Evolutionary conservation across 2,797 vertebrate species (phyloP).

Genomic region (Nothura maculosa): DNA sequence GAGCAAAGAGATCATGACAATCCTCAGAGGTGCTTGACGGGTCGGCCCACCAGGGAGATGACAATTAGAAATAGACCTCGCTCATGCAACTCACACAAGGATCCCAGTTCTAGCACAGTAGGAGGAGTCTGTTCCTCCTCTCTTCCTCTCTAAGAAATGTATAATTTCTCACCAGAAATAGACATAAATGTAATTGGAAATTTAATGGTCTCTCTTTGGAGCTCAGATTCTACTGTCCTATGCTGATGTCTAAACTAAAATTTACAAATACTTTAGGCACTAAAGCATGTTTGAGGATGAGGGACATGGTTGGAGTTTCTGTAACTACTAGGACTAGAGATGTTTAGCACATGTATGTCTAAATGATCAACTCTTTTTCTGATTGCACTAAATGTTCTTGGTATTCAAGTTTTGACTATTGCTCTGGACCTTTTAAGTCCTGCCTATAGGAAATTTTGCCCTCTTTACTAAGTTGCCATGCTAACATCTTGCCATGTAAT

Average conservation of each 20-base stretch:
- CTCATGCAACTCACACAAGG: background rate
- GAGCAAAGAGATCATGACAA: conserved; percentile 51
- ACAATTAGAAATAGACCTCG: conserved; percentile 25
- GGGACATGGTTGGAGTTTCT: background rate
- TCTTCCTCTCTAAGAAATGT: background rate
- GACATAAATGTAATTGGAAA: background rate
- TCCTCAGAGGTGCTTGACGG: background rate
- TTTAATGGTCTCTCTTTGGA: background rate
- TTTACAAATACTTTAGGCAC: background rate
- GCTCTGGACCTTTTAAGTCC: background rate
- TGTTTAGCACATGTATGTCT: background rate
- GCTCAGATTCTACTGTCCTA: background rate
- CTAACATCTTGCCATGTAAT: background rate
- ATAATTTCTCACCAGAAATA: background rate
- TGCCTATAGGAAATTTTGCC: background rate
- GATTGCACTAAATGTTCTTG: background rate
- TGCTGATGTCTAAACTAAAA: background rate
- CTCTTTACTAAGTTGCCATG: background rate
- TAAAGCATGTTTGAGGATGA: background rate
- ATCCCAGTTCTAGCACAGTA: background rate
- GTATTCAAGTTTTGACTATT: background rate
- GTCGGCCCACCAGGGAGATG: conserved; percentile 24
- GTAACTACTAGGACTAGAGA: background rate
- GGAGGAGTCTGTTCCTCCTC: background rate
- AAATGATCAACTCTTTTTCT: background rate